A percentile compares a stretch with the other conserved stretches of the same genome.
Conservation (phyloP, 1,140 invertebrate species). For the Helicoverpa armigera region DNA sequence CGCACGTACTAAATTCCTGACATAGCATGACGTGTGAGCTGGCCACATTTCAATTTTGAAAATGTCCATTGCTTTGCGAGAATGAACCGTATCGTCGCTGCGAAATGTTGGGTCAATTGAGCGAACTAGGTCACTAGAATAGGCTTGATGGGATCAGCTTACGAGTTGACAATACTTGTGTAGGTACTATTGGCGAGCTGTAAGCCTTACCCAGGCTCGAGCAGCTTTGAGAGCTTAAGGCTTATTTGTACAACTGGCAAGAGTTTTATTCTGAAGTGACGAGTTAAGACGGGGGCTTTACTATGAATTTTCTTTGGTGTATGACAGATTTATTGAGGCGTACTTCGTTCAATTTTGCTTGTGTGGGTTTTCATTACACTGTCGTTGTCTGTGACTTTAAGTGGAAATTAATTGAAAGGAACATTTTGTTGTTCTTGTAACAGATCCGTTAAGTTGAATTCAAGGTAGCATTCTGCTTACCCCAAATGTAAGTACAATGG, state of each 20-base stretch:
- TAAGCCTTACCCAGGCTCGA: conserved; percentile 14
- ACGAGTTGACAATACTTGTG: conserved; percentile 30
- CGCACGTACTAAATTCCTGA: no score
- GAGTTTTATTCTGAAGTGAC: conserved; percentile 18
- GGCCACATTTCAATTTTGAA: conserved; percentile 10
- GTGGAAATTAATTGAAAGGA: no score
- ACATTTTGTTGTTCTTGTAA: no score
- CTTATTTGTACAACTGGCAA: conserved; percentile 22
- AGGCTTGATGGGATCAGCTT: conserved; percentile 11
- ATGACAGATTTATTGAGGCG: background rate
- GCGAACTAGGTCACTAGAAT: conserved; percentile 12
- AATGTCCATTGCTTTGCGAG: conserved; percentile 4
- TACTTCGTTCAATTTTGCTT: background rate
- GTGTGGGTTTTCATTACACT: background rate
- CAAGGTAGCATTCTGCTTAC: background rate
- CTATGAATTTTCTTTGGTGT: background rate
- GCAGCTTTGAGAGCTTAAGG: conserved; percentile 22
- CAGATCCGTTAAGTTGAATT: background rate
- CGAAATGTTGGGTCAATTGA: conserved; percentile 16
- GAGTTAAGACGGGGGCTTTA: background rate
- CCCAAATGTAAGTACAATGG: background rate
- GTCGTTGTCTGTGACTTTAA: no score
- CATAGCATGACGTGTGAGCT: background rate
- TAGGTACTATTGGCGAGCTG: conserved; percentile 14
- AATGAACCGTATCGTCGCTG: conserved; percentile 5